These are phyloP conservation scores for Sphinx pinastri DNA, from an alignment of 2,888 invertebrate species.

Conservation along the genomic window DNA sequence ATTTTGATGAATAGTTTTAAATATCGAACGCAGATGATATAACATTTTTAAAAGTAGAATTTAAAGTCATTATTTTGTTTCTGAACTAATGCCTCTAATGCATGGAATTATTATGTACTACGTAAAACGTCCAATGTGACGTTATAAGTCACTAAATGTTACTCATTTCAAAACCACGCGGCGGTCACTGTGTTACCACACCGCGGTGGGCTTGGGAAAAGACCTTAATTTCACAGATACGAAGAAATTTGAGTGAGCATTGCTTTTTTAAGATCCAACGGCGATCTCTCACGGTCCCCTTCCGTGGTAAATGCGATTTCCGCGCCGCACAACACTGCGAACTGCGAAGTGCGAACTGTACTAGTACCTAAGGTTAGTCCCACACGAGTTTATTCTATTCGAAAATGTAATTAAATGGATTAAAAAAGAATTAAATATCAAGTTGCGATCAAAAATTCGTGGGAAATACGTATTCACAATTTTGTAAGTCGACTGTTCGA, in stretches of 20 bases:
- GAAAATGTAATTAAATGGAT: no score
- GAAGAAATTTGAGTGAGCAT: slow-evolving; percentile 11
- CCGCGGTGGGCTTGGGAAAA: neutral
- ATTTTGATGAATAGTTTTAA: no score
- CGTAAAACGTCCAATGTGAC: no score
- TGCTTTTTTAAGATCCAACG: slow-evolving; percentile 29
- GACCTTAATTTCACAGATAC: slow-evolving; percentile 11
- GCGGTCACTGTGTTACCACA: neutral
- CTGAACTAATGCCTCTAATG: no score
- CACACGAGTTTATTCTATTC: neutral
- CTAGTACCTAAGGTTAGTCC: neutral
- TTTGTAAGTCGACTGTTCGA: no score
- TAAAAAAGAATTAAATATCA: no score
- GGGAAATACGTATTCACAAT: no score
- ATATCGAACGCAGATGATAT: neutral
- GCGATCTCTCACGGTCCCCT: slow-evolving; percentile 43
- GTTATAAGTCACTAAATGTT: no score
- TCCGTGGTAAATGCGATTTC: slow-evolving; percentile 42
- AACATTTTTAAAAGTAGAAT: neutral
- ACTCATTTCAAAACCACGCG: no score
- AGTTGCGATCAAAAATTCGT: no score
- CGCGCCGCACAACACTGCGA: slow-evolving; percentile 29
- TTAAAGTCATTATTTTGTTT: no score
- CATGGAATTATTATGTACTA: no score
- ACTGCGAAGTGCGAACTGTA: neutral